phyloP scores from a whole-genome alignment of 2,113 vertebrate genomes.

The Rostratula benghalensis region DNA sequence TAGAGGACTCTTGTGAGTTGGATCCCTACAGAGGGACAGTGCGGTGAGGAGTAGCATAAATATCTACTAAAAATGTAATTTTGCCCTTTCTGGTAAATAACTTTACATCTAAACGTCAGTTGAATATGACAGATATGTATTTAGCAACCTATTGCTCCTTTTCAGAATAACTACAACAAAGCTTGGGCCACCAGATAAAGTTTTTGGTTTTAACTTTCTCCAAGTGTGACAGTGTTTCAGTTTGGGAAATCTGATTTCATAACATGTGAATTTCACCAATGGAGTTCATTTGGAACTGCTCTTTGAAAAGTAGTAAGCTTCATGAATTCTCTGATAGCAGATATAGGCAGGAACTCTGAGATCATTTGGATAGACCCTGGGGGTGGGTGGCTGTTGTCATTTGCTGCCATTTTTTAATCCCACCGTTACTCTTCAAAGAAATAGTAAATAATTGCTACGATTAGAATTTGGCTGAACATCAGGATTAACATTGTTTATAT shows the following conservation, averaged over 20 bases:
- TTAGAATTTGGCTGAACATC: neutral
- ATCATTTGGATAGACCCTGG: neutral
- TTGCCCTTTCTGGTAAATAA: neutral
- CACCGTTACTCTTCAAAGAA: neutral
- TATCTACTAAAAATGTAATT: neutral
- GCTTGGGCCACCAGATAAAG: neutral
- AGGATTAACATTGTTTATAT: neutral
- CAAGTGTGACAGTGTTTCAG: neutral
- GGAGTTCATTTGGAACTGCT: neutral
- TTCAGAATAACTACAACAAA: neutral
- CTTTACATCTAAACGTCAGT: neutral
- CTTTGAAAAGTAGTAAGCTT: neutral
- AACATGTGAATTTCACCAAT: neutral
- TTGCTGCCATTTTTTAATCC: neutral
- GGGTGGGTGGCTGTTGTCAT: neutral
- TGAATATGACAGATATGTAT: neutral
- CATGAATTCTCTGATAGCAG: neutral
- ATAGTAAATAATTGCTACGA: neutral
- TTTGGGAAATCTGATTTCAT: neutral
- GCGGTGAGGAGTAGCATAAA: neutral
- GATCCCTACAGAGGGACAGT: neutral
- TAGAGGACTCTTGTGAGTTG: neutral
- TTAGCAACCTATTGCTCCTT: neutral
- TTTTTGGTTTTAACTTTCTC: neutral
- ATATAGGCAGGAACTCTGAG: neutral